Conservation (phyloP, 2,888 invertebrate genomes). For the Stenchaetothrips biformis region DNA sequence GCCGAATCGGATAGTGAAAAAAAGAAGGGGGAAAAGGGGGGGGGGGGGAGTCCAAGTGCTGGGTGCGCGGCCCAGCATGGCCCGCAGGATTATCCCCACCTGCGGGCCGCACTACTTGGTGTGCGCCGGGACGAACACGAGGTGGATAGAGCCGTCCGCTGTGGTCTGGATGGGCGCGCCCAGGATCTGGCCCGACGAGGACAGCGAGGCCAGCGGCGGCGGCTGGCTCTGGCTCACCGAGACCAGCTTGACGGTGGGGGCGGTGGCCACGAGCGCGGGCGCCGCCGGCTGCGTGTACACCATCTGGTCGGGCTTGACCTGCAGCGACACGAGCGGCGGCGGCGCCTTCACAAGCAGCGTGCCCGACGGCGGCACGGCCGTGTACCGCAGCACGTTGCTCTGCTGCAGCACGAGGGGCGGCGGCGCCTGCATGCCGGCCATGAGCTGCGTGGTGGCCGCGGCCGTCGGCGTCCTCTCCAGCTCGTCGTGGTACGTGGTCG, state of each 20-base stretch:
- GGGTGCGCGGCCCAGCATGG: no score
- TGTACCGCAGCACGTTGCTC: background rate
- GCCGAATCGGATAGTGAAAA: no score
- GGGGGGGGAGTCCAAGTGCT: no score
- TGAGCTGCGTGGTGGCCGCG: background rate
- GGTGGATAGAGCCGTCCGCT: conserved; percentile 2
- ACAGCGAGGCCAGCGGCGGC: background rate
- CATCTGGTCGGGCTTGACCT: background rate
- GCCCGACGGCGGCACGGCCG: background rate
- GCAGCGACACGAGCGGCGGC: conserved; percentile 5
- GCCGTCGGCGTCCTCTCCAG: background rate
- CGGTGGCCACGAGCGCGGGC: background rate
- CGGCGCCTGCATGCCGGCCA: background rate
- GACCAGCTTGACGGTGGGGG: conserved; percentile 7
- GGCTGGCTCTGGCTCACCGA: conserved; percentile 2
- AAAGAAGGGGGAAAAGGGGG: no score
- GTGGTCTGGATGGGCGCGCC: conserved; percentile 20
- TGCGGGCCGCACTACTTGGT: background rate
- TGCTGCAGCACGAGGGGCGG: background rate
- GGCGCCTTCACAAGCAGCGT: background rate
- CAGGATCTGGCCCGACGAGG: background rate
- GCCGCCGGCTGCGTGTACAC: background rate
- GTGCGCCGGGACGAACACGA: background rate
- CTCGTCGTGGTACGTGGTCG: background rate
- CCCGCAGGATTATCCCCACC: no score